Conservation (phyloP, 2,888 invertebrate species). For the Candidula unifasciata region DNA sequence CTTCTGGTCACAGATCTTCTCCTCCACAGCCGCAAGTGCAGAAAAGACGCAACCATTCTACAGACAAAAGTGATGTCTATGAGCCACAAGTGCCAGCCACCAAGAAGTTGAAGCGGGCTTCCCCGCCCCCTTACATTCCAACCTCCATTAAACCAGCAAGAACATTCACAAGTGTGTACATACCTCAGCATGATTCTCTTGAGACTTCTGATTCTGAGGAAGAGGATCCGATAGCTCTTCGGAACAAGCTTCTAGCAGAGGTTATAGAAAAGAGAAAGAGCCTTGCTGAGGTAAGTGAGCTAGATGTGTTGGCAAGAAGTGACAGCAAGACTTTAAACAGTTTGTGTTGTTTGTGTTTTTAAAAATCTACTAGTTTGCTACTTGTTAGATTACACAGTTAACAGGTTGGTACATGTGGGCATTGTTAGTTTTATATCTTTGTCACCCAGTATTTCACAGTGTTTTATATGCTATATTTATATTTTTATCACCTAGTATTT, state of each 20-base stretch:
- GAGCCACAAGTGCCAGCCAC: slow-evolving; percentile 29
- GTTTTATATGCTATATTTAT: no score
- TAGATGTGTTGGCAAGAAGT: no score
- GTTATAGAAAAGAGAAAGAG: slow-evolving; percentile 61
- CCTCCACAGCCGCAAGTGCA: not conserved
- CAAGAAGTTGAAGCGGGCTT: not conserved
- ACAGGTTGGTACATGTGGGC: no score
- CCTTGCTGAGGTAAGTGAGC: slow-evolving; percentile 53
- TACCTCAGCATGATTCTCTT: not conserved
- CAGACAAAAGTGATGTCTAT: slow-evolving; percentile 3
- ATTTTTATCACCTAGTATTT: no score
- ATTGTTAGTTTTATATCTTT: no score
- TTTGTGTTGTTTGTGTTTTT: no score
- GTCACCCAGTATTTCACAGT: no score
- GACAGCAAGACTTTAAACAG: no score
- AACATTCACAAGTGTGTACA: not conserved
- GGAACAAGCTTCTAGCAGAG: slow-evolving; percentile 66
- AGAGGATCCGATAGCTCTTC: slow-evolving; percentile 62
- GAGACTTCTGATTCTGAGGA: slow-evolving; percentile 49
- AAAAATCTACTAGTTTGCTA: no score
- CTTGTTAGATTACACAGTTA: no score
- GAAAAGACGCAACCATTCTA: not conserved
- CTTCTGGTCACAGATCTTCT: no score
- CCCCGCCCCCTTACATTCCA: slow-evolving; percentile 45
- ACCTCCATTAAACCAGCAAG: slow-evolving; percentile 40